Evolutionary conservation across 2,113 vertebrate genomes (phyloP), one percentile per base, ranked within the genome.

Genomic region (Mesocricetus auratus): DNA sequence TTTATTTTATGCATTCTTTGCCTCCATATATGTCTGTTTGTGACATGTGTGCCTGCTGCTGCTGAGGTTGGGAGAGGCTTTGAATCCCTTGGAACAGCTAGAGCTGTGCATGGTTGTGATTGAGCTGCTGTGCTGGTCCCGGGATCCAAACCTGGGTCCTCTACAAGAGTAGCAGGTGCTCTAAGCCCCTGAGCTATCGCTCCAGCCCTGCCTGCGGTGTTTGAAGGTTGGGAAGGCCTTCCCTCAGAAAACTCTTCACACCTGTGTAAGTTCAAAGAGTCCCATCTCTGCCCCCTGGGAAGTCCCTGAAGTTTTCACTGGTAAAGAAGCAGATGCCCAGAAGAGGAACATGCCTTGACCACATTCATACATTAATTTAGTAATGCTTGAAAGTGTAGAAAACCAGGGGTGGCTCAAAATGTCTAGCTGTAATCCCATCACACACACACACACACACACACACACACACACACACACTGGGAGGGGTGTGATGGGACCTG

Each of bases 281-380:
- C 86, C 29, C 17, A 60, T 13, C 8, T 6, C 3, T 53, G 42
- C 29, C 50, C 53, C 69, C 39, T 94, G 91, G 94, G 92, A 91
- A 91, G 83, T 83, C 87, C 89, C 90, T 87, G 36, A 66, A 53
- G 16, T 74, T 93, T 91, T 91, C 53, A 53, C 78, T 89, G 26
- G n/a, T 64, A 71, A 86, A 56, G 62, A 95, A 75, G 77, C 50
- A 24, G 88, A 85, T 12, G 19, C 68, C 83, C 86, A 94, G 86
- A 83, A 82, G 79, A 62, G 66, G 7, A 90, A 6, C 19, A 53
- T 64, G 31, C 22, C 42, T 86, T 81, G 47, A 78, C 31, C 21
- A 16, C 16, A 82, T 47, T 10, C 81, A 31, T 79, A 36, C 0
- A 1, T 53, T 62, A n/a, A 68, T 60, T 68, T 75, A 77, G 50